Evolutionary conservation across 2,113 vertebrate species (phyloP).

Genomic region (Protomyctophum bolini): DNA sequence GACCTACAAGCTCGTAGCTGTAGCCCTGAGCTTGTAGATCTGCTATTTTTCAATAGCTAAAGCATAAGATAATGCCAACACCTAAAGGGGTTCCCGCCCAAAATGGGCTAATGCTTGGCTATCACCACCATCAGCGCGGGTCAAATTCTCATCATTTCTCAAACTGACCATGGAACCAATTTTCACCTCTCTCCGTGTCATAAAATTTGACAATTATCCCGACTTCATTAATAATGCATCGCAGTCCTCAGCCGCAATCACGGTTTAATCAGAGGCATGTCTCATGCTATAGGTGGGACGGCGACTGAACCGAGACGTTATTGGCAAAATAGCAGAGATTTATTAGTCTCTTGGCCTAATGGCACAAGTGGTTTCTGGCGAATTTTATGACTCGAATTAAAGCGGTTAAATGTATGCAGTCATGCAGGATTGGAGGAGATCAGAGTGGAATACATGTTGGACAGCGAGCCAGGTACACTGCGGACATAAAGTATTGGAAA

Average conservation of each 20-base stretch:
- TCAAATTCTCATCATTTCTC: conserved; percentile 89
- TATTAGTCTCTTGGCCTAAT: conserved; percentile 76
- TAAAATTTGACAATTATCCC: conserved; percentile 92
- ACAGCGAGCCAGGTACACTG: background rate
- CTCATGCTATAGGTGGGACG: conserved; percentile 75
- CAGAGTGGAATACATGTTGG: background rate
- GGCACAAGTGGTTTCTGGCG: conserved; percentile 58
- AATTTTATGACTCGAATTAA: conserved; percentile 49
- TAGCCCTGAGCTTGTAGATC: too few relatives aligned
- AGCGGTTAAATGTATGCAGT: conserved; percentile 24
- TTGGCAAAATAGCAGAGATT: conserved; percentile 76
- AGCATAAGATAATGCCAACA: too few relatives aligned
- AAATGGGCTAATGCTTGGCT: conserved; percentile 88
- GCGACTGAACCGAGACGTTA: conserved; percentile 81
- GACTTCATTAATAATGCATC: conserved; percentile 96
- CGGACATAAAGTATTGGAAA: background rate
- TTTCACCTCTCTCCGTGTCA: conserved; percentile 86
- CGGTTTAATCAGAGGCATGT: conserved; percentile 86
- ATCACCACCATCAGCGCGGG: conserved; percentile 82
- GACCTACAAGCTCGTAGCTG: too few relatives aligned
- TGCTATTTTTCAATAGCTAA: too few relatives aligned
- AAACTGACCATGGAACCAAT: conserved; percentile 94
- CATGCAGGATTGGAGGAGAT: conserved; percentile 32
- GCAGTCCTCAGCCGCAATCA: conserved; percentile 83
- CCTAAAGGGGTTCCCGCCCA: too few relatives aligned